Evolutionary conservation across 2,113 vertebrate genomes (phyloP).

Genomic region (Chionomys nivalis): DNA sequence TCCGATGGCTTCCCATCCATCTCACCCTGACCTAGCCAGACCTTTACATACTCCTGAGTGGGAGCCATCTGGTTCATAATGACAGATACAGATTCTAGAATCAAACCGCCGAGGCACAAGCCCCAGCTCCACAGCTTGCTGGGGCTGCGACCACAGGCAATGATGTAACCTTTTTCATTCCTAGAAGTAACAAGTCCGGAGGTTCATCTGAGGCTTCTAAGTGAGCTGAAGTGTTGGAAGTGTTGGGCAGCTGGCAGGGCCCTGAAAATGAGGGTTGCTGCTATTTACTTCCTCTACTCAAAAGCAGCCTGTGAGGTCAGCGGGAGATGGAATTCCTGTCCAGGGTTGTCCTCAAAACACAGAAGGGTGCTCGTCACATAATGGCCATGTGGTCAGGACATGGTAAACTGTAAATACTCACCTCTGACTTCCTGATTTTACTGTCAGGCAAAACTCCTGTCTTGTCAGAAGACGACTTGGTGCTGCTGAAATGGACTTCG

Average conservation of each 20-base stretch:
- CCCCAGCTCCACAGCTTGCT: background rate
- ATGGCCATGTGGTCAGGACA: rapidly evolving
- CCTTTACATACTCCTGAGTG: rapidly evolving
- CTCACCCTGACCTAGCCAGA: background rate
- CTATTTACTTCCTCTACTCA: background rate
- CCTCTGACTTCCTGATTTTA: constrained; percentile 57
- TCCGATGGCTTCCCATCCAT: rapidly evolving
- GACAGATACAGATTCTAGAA: background rate
- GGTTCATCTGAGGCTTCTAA: background rate
- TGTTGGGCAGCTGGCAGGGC: rapidly evolving
- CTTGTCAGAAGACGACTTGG: constrained; percentile 56
- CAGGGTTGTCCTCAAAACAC: background rate
- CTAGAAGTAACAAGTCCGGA: background rate
- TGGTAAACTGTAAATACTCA: background rate
- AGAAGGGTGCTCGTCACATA: background rate
- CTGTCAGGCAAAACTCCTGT: background rate
- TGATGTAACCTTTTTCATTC: background rate
- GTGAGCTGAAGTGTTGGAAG: background rate
- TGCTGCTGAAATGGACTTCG: rapidly evolving
- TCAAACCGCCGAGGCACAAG: rapidly evolving
- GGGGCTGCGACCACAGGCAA: rapidly evolving
- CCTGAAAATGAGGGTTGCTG: rapidly evolving
- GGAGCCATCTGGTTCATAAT: rapidly evolving
- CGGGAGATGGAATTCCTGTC: rapidly evolving
- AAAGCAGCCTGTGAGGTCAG: rapidly evolving